Conservation (phyloP, 37 sponge, comb jelly and placozoan species). For the Amphimedon queenslandica region DNA sequence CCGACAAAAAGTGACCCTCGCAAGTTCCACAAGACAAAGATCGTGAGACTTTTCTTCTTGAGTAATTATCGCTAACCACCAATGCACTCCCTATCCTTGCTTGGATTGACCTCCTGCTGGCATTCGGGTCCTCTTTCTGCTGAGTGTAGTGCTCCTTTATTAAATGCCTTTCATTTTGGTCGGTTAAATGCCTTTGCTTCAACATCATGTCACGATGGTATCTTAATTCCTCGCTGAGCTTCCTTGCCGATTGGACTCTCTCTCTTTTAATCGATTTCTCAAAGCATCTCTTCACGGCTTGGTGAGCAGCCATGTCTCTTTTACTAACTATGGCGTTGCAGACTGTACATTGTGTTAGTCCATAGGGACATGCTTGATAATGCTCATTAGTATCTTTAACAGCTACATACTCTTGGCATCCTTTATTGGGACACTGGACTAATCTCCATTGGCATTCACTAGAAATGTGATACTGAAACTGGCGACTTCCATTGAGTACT, state of each 20-base stretch:
- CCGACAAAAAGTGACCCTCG: conserved; percentile 37
- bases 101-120: conserved; percentile 16
- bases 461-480: conserved; percentile 4
- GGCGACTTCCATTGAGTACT: neutral
- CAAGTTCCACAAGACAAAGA: conserved; percentile 46
- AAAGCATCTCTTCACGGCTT: conserved; percentile 60
- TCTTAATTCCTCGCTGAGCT: conserved; percentile 28
- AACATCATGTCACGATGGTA: conserved; percentile 44
- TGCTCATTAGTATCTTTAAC: conserved; percentile 29
- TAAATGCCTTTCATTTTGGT: conserved; percentile 61
- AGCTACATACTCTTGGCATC: conserved; percentile 8
- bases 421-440: conserved; percentile 28
- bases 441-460: conserved; percentile 27
- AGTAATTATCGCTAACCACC: conserved; percentile 43
- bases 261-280: conserved; percentile 52
- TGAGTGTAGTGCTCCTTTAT: conserved; percentile 29
- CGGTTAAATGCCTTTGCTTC: conserved; percentile 47
- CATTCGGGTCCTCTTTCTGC: conserved; percentile 3
- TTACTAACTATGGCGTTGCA: conserved; percentile 26
- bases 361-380: conserved; percentile 42
- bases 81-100: conserved; percentile 63
- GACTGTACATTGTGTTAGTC: conserved; percentile 42
- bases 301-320: conserved; percentile 56
- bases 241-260: conserved; percentile 48
- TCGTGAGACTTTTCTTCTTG: conserved; percentile 40